phyloP scores from a whole-genome alignment of 2,113 vertebrate genomes.

The Merops nubicus region DNA sequence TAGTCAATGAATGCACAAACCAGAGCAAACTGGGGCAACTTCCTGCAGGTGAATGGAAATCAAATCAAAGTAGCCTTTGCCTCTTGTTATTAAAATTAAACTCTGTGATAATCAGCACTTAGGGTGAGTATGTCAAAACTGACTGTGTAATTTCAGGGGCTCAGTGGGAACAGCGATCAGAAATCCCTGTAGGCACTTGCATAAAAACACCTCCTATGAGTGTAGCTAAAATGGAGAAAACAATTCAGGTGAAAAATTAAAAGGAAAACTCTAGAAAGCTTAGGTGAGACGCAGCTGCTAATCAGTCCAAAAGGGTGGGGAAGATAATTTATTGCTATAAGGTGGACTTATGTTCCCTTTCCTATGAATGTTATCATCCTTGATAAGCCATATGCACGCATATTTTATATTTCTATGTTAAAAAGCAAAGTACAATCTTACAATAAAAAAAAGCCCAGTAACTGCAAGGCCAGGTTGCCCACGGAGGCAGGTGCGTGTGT shows the following conservation, averaged over 20 bases:
- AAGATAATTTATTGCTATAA: slow-evolving; percentile 77
- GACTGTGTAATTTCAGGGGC: background rate
- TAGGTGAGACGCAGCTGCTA: slow-evolving; percentile 9
- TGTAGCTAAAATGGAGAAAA: slow-evolving; percentile 25
- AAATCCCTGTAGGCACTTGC: slow-evolving; percentile 4
- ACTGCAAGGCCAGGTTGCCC: background rate
- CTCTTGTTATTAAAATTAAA: background rate
- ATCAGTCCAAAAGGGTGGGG: slow-evolving; percentile 74
- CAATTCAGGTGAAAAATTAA: slow-evolving; percentile 42
- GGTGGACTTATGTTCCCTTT: slow-evolving; percentile 75
- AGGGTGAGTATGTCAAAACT: background rate
- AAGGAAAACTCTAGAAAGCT: slow-evolving; percentile 44
- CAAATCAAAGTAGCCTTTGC: background rate
- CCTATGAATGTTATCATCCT: slow-evolving; percentile 75
- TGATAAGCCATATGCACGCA: slow-evolving; percentile 71
- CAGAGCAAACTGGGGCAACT: background rate
- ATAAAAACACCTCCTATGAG: background rate
- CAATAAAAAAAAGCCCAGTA: background rate
- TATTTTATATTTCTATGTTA: slow-evolving; percentile 58
- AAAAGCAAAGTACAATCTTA: slow-evolving; percentile 61
- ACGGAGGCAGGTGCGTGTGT: background rate
- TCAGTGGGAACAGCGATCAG: background rate
- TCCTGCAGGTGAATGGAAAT: background rate
- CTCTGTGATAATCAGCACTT: background rate
- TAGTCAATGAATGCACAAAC: background rate